Percentiles rank a stretch among this genome's conserved stretches.
Evolutionary conservation across 2,888 invertebrate species (phyloP).

Genomic region (Cyaniris semiargus): DNA sequence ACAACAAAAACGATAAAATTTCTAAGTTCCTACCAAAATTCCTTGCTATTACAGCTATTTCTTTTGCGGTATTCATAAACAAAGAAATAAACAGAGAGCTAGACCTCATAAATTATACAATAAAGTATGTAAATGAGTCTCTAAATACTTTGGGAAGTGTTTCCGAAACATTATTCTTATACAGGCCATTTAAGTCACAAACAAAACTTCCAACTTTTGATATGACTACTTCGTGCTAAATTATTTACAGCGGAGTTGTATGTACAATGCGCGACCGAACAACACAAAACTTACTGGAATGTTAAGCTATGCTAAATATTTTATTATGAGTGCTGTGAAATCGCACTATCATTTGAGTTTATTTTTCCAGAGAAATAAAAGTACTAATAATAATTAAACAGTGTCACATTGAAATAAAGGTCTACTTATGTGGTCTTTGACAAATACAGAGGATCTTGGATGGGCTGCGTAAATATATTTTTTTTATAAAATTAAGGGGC

Average conservation of each 20-base stretch:
- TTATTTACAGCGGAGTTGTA: constrained; percentile 45
- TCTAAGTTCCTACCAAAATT: not conserved
- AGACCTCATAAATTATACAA: constrained; percentile 5
- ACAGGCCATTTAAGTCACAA: constrained; percentile 24
- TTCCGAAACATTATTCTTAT: constrained; percentile 20
- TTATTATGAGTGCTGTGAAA: not conserved
- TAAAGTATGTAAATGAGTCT: constrained; percentile 26
- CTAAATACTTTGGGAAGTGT: constrained; percentile 11
- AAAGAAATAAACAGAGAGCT: constrained; percentile 16
- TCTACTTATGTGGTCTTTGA: too few relatives aligned
- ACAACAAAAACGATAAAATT: not conserved
- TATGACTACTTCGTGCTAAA: constrained; percentile 47
- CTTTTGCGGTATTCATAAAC: not conserved
- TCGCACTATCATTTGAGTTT: not conserved
- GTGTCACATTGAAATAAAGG: not conserved
- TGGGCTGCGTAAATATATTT: too few relatives aligned
- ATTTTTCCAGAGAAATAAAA: too few relatives aligned
- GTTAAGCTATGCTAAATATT: not conserved
- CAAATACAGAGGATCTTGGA: too few relatives aligned
- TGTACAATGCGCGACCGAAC: constrained; percentile 21
- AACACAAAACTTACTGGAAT: not conserved
- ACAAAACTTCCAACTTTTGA: constrained; percentile 37
- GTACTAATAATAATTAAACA: not conserved
- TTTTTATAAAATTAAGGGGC: too few relatives aligned
- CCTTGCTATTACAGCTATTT: not conserved